phyloP scores from a whole-genome alignment of 1,140 invertebrate genomes.

The Drosophila azteca region DNA sequence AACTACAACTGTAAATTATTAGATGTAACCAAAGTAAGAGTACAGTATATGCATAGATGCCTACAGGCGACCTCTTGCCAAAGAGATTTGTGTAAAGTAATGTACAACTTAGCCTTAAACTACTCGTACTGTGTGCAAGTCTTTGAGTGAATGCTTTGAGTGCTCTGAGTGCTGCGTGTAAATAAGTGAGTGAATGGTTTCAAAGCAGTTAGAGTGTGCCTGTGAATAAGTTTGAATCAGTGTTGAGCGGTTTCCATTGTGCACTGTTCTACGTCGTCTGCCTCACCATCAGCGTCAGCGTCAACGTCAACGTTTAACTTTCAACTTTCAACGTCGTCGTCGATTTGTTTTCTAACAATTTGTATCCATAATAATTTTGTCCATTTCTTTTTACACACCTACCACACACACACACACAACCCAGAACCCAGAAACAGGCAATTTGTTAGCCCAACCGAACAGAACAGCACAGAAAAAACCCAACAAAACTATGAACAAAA shows the following conservation, averaged over 20 bases:
- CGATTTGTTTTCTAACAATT: constrained; percentile 31
- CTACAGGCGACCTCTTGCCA: constrained; percentile 30
- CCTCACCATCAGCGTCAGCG: constrained; percentile 20
- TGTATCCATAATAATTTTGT: constrained; percentile 49
- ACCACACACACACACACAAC: constrained; percentile 28
- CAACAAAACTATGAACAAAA: not conserved
- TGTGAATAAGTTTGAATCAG: constrained; percentile 16
- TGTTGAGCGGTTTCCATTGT: constrained; percentile 40
- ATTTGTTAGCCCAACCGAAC: constrained; percentile 35
- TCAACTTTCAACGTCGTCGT: constrained; percentile 21
- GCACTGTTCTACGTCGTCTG: constrained; percentile 48
- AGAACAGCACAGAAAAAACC: constrained; percentile 10
- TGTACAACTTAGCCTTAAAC: constrained; percentile 71
- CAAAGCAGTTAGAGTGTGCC: constrained; percentile 9
- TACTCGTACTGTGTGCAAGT: constrained; percentile 24
- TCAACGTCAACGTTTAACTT: constrained; percentile 1
- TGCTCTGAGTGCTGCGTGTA: constrained; percentile 5
- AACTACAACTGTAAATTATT: constrained; percentile 64
- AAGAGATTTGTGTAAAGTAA: constrained; percentile 64
- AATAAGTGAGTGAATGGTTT: constrained; percentile 29
- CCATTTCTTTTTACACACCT: constrained; percentile 39
- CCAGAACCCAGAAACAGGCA: not conserved
- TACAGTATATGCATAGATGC: constrained; percentile 23
- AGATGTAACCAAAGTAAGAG: constrained; percentile 31
- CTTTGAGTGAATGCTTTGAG: constrained; percentile 2